Conservation (phyloP, 2,113 vertebrate genomes). For the Strix aluco region DNA sequence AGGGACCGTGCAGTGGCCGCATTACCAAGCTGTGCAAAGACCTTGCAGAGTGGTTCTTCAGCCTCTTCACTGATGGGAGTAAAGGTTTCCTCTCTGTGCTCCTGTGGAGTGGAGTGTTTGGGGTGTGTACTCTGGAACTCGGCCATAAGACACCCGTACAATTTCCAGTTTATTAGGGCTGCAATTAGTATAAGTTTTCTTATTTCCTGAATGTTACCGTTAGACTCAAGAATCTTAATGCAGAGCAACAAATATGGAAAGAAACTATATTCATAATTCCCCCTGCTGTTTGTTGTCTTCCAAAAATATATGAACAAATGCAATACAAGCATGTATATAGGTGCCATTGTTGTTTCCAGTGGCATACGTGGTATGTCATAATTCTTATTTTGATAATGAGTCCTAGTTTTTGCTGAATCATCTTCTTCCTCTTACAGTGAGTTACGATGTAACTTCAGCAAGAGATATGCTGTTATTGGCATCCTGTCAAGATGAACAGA, state of each 20-base stretch:
- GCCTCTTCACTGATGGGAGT: not conserved
- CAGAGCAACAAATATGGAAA: not conserved
- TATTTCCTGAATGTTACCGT: not conserved
- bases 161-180: not conserved
- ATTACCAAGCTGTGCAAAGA: not conserved
- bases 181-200: not conserved
- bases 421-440: constrained; percentile 77
- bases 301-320: not conserved
- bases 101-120: not conserved
- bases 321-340: not conserved
- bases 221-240: not conserved
- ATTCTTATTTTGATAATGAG: not conserved
- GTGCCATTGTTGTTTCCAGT: not conserved
- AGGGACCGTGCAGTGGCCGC: not conserved
- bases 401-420: not conserved
- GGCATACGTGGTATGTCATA: not conserved
- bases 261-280: not conserved
- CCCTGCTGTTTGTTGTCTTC: not conserved
- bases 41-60: not conserved
- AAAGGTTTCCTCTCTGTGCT: not conserved
- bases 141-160: not conserved
- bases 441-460: constrained; percentile 96
- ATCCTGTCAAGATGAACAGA: constrained; percentile 95
- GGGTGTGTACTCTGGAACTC: not conserved
- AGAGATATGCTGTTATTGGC: constrained; percentile 96